Base-by-base conservation (phyloP, 2,888 invertebrate genomes). In the Agonopterix alstromeriana region DNA sequence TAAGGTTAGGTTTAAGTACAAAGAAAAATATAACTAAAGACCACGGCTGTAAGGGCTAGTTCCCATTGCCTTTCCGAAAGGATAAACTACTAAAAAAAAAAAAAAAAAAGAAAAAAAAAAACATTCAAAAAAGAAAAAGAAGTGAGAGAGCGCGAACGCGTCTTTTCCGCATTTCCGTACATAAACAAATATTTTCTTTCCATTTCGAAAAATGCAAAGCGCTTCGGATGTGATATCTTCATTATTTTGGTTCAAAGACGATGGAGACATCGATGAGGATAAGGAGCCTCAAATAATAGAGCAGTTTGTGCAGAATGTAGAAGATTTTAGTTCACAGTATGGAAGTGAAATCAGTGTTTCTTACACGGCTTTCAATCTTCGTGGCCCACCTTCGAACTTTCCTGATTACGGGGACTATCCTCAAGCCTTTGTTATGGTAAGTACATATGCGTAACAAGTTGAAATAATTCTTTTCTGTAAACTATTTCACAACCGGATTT, bases 371-470 rank as follows among this genome's bases (percentile, higher is more conserved):
- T 91, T 93, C 47, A 97, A 97, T 83, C 91, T 98, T 50, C 92
- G 94, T 47, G 97, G 97, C 8, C 93, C 94, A 61, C 95, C 95
- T 9, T 93, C 93, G 27, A 94, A 95, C 74, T 97, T 93, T 86
- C 97, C 97, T 0, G 92, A 93, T 55, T 97, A 97, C 77, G 97
- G 97, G 11, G 97, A 98, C 74, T 97, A 95, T 86, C 95, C 96
- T 8, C 94, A 96, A 77, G 94, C 96, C 10, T 97, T 95, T 87
- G 95, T 95, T 50, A 94, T 97, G 93, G 97, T 97, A 88, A 89
- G 90, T 41, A 36, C 10, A 2, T 41, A 36, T 5, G 36, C 9
- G 43, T 47, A 14, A 11, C 42, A 36, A 2, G 17, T 36, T 7
- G 27, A 45, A 46, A 40, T 17, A 14, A 14, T 14, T 2, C 1